Evolutionary conservation across 2,113 vertebrate genomes (phyloP), one percentile per base, ranked within the genome.

Genomic region (Ophthalmolycus amberensis): DNA sequence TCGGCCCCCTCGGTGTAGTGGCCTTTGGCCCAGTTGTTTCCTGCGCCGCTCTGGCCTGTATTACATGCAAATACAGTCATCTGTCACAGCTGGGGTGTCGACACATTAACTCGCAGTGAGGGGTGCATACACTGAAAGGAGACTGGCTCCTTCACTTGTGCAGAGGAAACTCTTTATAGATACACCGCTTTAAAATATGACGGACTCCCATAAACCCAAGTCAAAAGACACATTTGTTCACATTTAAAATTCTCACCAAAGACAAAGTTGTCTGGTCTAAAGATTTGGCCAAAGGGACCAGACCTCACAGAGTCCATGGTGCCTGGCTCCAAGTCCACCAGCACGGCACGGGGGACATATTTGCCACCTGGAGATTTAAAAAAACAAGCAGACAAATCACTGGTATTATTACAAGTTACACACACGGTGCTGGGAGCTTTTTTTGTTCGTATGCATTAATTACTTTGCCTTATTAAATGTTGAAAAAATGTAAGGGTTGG

Each of bases 221-320:
- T 40, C 6, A 68, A 46, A 77, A 74, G 12, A 69, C 5, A 58
- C 6, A 79, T 29, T 5, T 42, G 9, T 48, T 40, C 1, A 37
- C 3, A 69, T 29, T 6, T 15, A 54, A 54, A 58, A 72, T 10
- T 48, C 90, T 89, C 48, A 92, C 91, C 91, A 80, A 92, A 92
- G 52, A 92, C 91, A 83, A 92, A 92, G 87, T 92, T 92, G 77
- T 91, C 91, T 18, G 91, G 91, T 79, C 91, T 88, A 10, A 92
- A 92, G 40, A 92, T 29, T 65, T 90, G 90, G 42, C 91, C 91
- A 54, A 90, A 92, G 3, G 91, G 90, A 56, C 90, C 88, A 42
- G 91, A 92, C 72, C 91, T 89, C 74, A 92, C 88, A 27, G 90
- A 92, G 72, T 92, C 91, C 91, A 92, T 92, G 1, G 90, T 92